Evolutionary conservation across 2,113 vertebrate species (phyloP), one percentile per base, ranked within the genome.

Genomic region (Chlorodrepanis virens): DNA sequence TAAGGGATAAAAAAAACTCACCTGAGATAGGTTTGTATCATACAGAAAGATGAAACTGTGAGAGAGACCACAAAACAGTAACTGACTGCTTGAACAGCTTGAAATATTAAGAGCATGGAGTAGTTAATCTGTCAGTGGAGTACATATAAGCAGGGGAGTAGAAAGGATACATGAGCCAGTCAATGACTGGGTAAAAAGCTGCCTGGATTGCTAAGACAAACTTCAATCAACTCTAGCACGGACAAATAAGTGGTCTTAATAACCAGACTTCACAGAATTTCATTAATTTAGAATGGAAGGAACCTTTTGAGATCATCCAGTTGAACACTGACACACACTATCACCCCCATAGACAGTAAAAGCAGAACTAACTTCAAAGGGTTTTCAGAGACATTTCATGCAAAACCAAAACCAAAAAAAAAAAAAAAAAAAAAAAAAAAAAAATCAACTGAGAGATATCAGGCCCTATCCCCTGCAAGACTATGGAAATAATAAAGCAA

Each of bases 391-490:
- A 90, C 9, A 37, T 65, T 76, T 53, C 28, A 42, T 1, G 22
- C 10, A 85, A 88, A 92, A 57, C 5, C 1, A 80, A 90, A 65
- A 49, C n/a, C n/a, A n/a, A n/a, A n/a, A n/a, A n/a, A n/a, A n/a
- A n/a, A n/a, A n/a, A n/a, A n/a, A 78, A 42, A 3, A 65, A 49
- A 65, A 42, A 5, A 57, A 23, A 85, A 88, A 92, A 57, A 5
- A 1, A 80, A 90, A 10, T 10, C 17, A 40, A 31, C 3, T 0
- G 3, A 76, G 7, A 83, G 8, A 3, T n/a, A 65, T 33, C 0
- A 0, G 23, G 53, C 29, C 33, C 31, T 57, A 69, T 15, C 2
- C 65, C 31, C 75, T 76, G 37, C 11, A 47, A 90, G 25, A 52
- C 67, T 28, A 19, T 3, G 5, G 23, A 78, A 93, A 87, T 28